These are phyloP conservation scores for Misgurnus mizolepis DNA, from an alignment of 2,113 vertebrate species.

Conservation along the genomic window DNA sequence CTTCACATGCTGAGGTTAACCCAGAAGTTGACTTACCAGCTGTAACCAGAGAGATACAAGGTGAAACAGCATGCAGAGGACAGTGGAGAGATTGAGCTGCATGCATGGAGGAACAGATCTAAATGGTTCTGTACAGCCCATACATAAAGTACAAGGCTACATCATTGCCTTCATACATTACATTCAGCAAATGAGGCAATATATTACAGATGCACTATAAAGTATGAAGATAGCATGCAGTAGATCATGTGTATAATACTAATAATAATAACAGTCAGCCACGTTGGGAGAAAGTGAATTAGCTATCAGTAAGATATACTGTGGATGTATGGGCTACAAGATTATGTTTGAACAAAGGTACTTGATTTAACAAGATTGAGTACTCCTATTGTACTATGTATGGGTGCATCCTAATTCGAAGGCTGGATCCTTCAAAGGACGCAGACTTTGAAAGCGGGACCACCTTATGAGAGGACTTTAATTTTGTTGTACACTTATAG, in stretches of 20 bases:
- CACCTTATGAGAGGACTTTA: no score
- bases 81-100: background rate
- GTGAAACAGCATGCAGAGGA: background rate
- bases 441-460: no score
- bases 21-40: background rate
- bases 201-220: background rate
- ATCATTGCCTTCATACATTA: background rate
- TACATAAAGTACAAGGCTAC: background rate
- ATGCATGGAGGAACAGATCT: background rate
- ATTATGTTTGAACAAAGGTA: no score
- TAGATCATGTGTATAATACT: background rate
- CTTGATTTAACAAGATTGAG: no score
- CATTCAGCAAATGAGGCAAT: background rate
- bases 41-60: background rate
- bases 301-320: background rate
- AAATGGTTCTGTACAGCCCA: background rate
- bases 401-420: no score
- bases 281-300: background rate
- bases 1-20: constrained; percentile 7
- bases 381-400: no score
- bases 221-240: background rate
- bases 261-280: background rate
- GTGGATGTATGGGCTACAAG: no score
- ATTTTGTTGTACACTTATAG: background rate
- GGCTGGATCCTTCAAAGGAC: no score